A percentile compares a stretch with the other conserved stretches of the same genome.
phyloP scores from a whole-genome alignment of 2,888 invertebrate species.

The Lasioglossum lativentre region DNA sequence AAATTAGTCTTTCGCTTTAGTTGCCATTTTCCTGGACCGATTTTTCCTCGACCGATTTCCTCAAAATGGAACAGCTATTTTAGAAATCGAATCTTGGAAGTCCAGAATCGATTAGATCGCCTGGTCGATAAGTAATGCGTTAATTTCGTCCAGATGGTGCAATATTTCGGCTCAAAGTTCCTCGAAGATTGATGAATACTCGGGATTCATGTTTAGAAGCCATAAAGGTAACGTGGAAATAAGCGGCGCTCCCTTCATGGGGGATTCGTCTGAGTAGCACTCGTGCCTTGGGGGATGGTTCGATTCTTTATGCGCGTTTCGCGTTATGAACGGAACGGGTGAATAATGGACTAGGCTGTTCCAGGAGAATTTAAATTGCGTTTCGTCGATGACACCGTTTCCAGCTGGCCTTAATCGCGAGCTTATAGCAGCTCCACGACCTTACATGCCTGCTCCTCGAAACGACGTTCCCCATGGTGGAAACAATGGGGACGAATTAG shows the following conservation, averaged over 20 bases:
- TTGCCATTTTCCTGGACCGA: too few species aligned
- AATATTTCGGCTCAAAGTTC: neutral
- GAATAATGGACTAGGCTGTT: constrained; percentile 51
- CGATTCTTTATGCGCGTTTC: constrained; percentile 35
- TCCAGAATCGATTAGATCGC: neutral
- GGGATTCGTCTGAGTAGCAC: neutral
- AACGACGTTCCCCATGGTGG: neutral
- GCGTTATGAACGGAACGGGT: constrained; percentile 21
- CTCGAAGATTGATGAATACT: neutral
- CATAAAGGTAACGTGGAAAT: constrained; percentile 8
- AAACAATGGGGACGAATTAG: too few species aligned
- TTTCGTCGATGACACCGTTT: constrained; percentile 34
- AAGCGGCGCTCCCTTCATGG: neutral
- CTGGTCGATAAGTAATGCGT: neutral
- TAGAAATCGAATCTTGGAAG: neutral
- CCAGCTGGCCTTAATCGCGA: constrained; percentile 13
- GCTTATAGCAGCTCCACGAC: constrained; percentile 18
- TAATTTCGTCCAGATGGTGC: neutral
- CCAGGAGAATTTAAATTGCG: constrained; percentile 45
- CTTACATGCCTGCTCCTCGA: constrained; percentile 5
- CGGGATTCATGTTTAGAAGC: neutral
- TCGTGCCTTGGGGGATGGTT: neutral
- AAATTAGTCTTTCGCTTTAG: too few species aligned
- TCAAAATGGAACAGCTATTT: too few species aligned
- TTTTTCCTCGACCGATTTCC: neutral